Evolutionary conservation across 2,797 vertebrate species (phyloP).

Genomic region (Acomys russatus): DNA sequence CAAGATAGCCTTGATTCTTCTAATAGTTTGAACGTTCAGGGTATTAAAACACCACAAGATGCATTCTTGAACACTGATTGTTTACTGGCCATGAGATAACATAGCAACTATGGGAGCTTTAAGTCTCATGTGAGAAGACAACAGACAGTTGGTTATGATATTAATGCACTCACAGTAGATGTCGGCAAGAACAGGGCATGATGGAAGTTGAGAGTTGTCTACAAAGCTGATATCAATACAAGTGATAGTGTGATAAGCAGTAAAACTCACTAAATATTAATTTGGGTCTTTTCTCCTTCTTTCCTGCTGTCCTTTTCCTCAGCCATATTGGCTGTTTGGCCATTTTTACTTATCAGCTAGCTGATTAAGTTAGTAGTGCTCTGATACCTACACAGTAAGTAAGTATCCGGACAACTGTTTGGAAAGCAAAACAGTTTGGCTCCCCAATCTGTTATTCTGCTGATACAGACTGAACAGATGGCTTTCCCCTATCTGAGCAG

Average conservation of each 20-base stretch:
- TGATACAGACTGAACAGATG: conserved; percentile 3
- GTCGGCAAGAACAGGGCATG: neutral
- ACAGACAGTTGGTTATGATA: neutral
- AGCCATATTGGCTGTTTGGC: neutral
- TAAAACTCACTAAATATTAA: conserved; percentile 10
- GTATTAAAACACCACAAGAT: neutral
- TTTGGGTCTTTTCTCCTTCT: neutral
- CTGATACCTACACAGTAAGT: neutral
- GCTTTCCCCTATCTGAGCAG: neutral
- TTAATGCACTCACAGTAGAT: neutral
- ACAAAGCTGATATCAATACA: neutral
- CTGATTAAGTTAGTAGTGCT: neutral
- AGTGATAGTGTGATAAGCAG: neutral
- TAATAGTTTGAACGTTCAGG: neutral
- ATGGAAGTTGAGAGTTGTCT: neutral
- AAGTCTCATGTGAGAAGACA: neutral
- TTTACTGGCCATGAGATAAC: neutral
- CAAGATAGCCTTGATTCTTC: neutral
- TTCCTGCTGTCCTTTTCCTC: neutral
- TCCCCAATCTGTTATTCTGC: neutral
- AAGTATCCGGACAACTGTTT: neutral
- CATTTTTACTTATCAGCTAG: neutral
- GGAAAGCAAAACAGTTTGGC: conserved; percentile 9
- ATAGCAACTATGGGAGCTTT: neutral
- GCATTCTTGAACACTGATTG: neutral